These are phyloP conservation scores for Pristionchus entomophagus DNA, from an alignment of 2,888 invertebrate species.

Conservation along the genomic window DNA sequence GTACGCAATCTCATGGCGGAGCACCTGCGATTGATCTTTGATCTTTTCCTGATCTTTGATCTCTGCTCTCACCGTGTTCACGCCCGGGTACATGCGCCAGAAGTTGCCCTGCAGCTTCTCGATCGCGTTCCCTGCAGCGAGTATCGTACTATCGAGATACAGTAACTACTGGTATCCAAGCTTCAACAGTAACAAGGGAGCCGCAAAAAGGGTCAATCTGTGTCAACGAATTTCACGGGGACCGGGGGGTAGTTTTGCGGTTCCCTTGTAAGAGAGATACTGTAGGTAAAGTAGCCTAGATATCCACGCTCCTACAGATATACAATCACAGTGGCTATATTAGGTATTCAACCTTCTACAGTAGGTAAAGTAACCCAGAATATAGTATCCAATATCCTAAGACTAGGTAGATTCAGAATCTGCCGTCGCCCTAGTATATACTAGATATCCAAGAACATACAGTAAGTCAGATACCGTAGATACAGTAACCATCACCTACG, in stretches of 20 bases:
- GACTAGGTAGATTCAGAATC: no score
- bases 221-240: no score
- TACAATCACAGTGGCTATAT: no score
- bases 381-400: background rate
- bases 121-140: slow-evolving; percentile 25
- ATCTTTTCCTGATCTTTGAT: background rate
- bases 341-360: no score
- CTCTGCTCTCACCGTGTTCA: slow-evolving; percentile 24
- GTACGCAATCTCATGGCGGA: slow-evolving; percentile 38
- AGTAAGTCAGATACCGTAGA: background rate
- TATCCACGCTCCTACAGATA: background rate
- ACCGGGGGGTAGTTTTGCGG: no score
- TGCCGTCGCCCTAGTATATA: no score
- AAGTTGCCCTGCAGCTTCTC: slow-evolving; percentile 36
- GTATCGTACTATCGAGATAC: no score
- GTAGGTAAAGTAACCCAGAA: background rate
- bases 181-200: no score
- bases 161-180: background rate
- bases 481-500: background rate
- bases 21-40: slow-evolving; percentile 7
- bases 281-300: no score
- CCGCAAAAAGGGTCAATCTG: no score
- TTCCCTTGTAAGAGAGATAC: no score
- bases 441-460: no score
- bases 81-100: background rate